Evolutionary conservation across 2,888 invertebrate genomes (phyloP), one percentile per base, ranked within the genome.

Genomic region (Pycnomerus fuliginosus): DNA sequence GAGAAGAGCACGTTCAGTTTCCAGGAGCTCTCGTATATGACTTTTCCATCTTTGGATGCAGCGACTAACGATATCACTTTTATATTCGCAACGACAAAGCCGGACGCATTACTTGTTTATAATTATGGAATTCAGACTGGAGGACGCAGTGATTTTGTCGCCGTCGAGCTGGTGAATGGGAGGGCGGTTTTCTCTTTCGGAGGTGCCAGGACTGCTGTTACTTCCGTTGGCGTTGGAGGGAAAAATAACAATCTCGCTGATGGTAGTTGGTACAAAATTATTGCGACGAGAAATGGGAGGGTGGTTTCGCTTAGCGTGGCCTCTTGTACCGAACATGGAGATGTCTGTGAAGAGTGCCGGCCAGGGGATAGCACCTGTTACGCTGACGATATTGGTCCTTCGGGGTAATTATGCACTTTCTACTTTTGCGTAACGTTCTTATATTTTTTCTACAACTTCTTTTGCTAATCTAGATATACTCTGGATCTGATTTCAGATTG

Each of bases 1-100:
- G 93, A 96, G 69, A 85, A 87, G 55, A 85, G 90, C 1, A 92
- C 92, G 1, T 90, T 82, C 67, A 93, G 95, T 11, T 97, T 97
- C 72, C 82, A 82, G 39, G 90, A 90, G 60, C 76, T 93, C 0
- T 95, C 95, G 0, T 96, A 82, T 68, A 90, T 94, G 88, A 82
- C 87, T 15, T 95, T 94, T 70, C 83, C 88, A 2, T 77, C 91
- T 0, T 71, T 96, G 53, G 90, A 92, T 67, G 84, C 90, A 0
- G 88, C 86, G 31, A 92, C 91, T 2, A 95, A 95, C 68, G 92
- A 93, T 62, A 90, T 96, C 51, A 87, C 90, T 0, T 83, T 96
- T 38, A 85, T 90, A 40, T 93, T 95, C 71, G 87, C 95, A 1
- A 96, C 95, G 0, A 87, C 89, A 1, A 91, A 91, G 69, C 80